Evolutionary conservation across 35 echinoderm and acorn worm species (phyloP).

Genomic region (Anneissia japonica): DNA sequence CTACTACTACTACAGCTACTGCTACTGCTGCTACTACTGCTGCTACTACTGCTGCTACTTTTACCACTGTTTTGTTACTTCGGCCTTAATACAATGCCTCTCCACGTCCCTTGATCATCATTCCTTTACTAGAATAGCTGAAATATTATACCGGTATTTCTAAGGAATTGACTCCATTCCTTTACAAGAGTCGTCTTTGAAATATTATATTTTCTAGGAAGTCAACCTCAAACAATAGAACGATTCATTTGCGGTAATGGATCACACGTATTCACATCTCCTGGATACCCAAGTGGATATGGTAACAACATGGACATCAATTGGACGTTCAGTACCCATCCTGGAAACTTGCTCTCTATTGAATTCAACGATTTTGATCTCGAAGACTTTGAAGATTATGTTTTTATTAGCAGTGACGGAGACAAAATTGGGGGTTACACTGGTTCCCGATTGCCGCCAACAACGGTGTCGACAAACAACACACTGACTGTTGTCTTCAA

Average conservation of each 20-base stretch:
- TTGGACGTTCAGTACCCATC: not conserved
- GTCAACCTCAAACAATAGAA: not conserved
- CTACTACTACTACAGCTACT: too few relatives aligned
- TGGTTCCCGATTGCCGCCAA: not conserved
- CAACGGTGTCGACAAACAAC: not conserved
- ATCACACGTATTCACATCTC: not conserved
- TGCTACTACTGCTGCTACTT: too few relatives aligned
- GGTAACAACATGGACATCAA: not conserved
- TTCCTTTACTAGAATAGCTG: too few relatives aligned
- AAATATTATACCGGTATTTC: too few relatives aligned
- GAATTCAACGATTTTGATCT: not conserved
- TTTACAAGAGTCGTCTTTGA: too few relatives aligned
- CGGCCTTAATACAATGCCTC: too few relatives aligned
- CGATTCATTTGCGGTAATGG: not conserved
- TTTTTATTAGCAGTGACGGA: not conserved
- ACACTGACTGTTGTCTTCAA: not conserved
- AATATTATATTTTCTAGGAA: not conserved
- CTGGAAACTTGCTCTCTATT: not conserved
- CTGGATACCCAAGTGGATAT: not conserved
- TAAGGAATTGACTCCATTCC: too few relatives aligned
- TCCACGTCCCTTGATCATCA: too few relatives aligned
- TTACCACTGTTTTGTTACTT: too few relatives aligned
- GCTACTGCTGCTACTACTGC: too few relatives aligned
- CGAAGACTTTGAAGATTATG: not conserved
- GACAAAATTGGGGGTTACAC: not conserved